Evolutionary conservation across 2,888 invertebrate species (phyloP).

Genomic region (Harpalus rufipes): DNA sequence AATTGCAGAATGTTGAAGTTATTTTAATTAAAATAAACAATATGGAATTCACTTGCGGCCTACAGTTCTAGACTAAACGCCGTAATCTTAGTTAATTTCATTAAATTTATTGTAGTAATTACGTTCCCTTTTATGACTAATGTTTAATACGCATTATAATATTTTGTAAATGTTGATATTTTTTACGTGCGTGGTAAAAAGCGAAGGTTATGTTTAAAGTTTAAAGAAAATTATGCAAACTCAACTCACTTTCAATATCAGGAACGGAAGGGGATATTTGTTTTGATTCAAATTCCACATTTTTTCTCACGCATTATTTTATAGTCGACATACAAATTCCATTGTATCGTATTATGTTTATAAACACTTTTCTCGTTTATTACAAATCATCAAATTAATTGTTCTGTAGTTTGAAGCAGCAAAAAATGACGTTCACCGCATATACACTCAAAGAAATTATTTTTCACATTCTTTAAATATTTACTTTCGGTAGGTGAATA

Average conservation of each 20-base stretch:
- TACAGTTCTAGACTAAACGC: no score
- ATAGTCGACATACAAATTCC: slow-evolving; percentile 35
- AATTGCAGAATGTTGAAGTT: no score
- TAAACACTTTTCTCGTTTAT: slow-evolving; percentile 28
- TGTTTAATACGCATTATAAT: no score
- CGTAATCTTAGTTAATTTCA: no score
- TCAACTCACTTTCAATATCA: slow-evolving; percentile 32
- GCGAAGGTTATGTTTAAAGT: slow-evolving; percentile 4
- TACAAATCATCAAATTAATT: slow-evolving; percentile 1
- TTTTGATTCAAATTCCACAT: slow-evolving; percentile 49
- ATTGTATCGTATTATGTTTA: slow-evolving; percentile 52
- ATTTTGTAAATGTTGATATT: no score
- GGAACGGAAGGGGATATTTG: slow-evolving; percentile 27
- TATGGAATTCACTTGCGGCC: no score
- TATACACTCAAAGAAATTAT: no score
- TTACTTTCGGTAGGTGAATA: no score
- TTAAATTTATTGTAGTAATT: not conserved
- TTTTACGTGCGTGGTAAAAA: not conserved
- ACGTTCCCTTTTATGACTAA: not conserved
- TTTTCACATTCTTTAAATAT: no score
- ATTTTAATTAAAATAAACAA: no score
- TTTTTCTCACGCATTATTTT: slow-evolving; percentile 56
- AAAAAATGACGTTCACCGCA: not conserved
- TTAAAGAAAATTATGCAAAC: slow-evolving; percentile 24
- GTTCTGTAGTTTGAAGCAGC: slow-evolving; percentile 4